Evolutionary conservation across 2,113 vertebrate species (phyloP).

Genomic region (Cyprinodon brontotheroides): DNA sequence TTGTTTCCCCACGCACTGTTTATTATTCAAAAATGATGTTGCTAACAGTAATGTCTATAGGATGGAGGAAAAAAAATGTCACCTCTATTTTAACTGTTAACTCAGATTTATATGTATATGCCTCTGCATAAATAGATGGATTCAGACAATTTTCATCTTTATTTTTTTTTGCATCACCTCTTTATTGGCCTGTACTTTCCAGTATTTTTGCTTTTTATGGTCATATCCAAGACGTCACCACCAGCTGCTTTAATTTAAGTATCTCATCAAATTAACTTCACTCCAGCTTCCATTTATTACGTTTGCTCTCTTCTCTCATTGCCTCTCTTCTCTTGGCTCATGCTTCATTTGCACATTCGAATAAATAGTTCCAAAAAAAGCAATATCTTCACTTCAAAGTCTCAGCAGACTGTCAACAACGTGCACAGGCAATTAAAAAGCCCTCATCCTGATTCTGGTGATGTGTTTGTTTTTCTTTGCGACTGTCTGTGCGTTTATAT

Average conservation of each 20-base stretch:
- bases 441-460: constrained; percentile 29
- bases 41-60: no score
- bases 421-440: constrained; percentile 61
- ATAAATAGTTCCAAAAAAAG: constrained; percentile 48
- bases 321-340: constrained; percentile 27
- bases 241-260: constrained; percentile 17
- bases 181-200: no score
- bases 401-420: constrained; percentile 49
- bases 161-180: not conserved
- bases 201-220: constrained; percentile 2
- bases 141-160: not conserved
- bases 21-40: no score
- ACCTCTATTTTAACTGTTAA: no score
- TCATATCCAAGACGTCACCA: constrained; percentile 8
- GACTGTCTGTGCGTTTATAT: constrained; percentile 14
- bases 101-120: no score
- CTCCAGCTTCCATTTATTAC: constrained; percentile 30
- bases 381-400: constrained; percentile 64
- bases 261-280: constrained; percentile 29
- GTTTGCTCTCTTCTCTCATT: constrained; percentile 17
- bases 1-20: not conserved
- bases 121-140: no score
- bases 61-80: no score
- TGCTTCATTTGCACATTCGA: constrained; percentile 58
- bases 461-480: constrained; percentile 20